Evolutionary conservation across 2,888 invertebrate species (phyloP), one percentile per base, ranked within the genome.

Genomic region (Volucella zonaria): DNA sequence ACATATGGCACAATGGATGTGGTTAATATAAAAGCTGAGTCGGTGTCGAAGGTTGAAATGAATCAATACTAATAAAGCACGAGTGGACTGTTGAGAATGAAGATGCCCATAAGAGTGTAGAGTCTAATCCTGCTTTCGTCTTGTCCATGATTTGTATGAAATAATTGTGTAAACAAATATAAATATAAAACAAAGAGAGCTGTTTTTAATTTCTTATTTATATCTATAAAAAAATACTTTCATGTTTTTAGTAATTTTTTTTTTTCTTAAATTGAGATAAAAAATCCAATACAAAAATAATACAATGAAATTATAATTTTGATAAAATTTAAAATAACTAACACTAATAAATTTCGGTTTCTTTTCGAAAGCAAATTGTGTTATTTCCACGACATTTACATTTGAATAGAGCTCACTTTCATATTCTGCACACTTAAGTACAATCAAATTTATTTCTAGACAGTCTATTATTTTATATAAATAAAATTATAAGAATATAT

Each of bases 401-500:
- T 38, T 64, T 66, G 47, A 61, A 40, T 54, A 64, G 8, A 15
- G 43, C 40, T 31, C 56, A 14, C 2, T 43, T 15, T 51, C 8
- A 58, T 70, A n/a, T 40, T 64, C 38, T 79, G 74, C 59, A 83
- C 75, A 59, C 43, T 74, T 83, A 83, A 79, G 82, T 83, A 83
- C 80, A 80, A 71, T 61, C 54, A 51, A 31, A 71, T 67, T 80
- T 56, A 66, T 49, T 56, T 56, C 80, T 83, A 80, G 38, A 80
- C 80, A 83, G 83, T 83, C 83, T 47, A 79, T 70, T 74, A 52
- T 74, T 74, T 67, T 51, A 14, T 45, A 42, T 1, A 45, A 15
- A 73, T 76, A 66, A 61, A n/a, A 38, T 12, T 10, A 38, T 71
- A 40, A 40, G 1, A 11, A 42, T 38, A 56, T 47, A 47, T 11